Evolutionary conservation across 2,113 vertebrate genomes (phyloP).

Genomic region (human (Homo sapiens)): GRCh38 chr5:55927501-55928000

Average conservation of each 20-base stretch:
- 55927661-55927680: not conserved
- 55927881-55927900: not conserved
- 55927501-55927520: not conserved
- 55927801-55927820: not conserved
- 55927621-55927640: too few relatives aligned
- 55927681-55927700: not conserved
- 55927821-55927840: not conserved
- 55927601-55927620: not conserved
- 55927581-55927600: not conserved
- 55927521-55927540: not conserved
- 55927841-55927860: fast-evolving
- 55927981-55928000: fast-evolving
- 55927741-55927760: not conserved
- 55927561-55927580: not conserved
- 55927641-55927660: not conserved
- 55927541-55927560: not conserved
- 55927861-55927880: not conserved
- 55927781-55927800: fast-evolving
- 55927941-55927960: not conserved
- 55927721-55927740: not conserved
- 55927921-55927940: too few relatives aligned
- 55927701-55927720: not conserved
- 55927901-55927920: not conserved
- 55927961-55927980: too few relatives aligned
- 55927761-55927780: not conserved